phyloP scores from a whole-genome alignment of 2,113 vertebrate species.

The Monopterus albus region DNA sequence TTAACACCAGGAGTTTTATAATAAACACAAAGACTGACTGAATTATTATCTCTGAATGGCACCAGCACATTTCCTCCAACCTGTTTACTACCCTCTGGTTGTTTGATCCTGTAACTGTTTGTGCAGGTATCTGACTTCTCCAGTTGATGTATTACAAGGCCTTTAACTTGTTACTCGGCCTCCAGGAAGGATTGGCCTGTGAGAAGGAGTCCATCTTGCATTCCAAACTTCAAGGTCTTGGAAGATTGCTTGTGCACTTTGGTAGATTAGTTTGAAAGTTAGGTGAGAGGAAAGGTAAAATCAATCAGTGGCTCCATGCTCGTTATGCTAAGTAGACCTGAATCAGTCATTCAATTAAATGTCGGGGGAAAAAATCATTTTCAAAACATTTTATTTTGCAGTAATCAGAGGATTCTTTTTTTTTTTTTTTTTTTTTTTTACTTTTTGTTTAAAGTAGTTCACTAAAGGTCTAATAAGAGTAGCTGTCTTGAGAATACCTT shows the following conservation, averaged over 20 bases:
- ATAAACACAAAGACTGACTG: conserved; percentile 2
- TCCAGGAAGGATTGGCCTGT: conserved; percentile 3
- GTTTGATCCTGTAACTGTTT: conserved; percentile 39
- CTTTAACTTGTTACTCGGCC: conserved; percentile 27
- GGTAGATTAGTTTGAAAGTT: conserved; percentile 22
- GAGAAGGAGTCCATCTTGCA: conserved; percentile 23
- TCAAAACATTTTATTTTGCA: neutral
- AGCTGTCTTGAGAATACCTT: neutral
- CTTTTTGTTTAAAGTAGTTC: no score
- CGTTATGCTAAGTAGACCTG: neutral
- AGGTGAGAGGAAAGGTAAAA: neutral
- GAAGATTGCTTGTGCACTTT: neutral
- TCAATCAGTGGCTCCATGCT: neutral
- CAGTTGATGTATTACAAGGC: conserved; percentile 26
- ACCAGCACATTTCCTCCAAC: conserved; percentile 1
- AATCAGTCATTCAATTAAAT: neutral
- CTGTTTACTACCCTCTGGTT: conserved; percentile 33
- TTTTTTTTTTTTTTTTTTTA: no score
- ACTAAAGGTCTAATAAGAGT: neutral
- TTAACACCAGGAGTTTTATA: neutral
- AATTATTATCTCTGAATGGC: conserved; percentile 15
- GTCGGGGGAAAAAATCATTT: neutral
- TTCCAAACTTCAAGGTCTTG: conserved; percentile 37
- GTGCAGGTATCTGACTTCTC: conserved; percentile 7
- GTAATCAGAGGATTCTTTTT: neutral